Evolutionary conservation across 2,113 vertebrate species (phyloP), one percentile per base, ranked within the genome.

Genomic region (Oryzias melastigma): DNA sequence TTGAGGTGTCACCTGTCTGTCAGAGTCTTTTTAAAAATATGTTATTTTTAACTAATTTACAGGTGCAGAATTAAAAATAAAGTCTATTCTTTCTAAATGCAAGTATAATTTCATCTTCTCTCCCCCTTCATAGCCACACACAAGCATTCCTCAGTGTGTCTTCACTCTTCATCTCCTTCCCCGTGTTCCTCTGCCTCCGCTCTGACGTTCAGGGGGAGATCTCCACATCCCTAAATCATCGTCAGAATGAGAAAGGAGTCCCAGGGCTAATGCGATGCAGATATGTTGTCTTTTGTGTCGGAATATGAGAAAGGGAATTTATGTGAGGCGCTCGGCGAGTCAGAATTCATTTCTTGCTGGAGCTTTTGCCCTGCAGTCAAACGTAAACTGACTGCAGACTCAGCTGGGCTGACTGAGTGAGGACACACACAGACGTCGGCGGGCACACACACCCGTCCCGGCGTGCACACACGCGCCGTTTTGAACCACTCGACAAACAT

Each of bases 311-410:
- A 91, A 88, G 80, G 80, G 80, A 87, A 90, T 89, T 90, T 87
- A 83, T 88, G 78, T 85, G 86, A 86, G 73, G 83, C 74, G 76
- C 87, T 90, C 84, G 62, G 59, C 84, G 63, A 84, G 83, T 89
- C 88, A 86, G 85, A 91, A 88, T 90, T 92, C 84, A 86, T 83
- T 90, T 89, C 86, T 88, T 89, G 85, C 86, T 82, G 65, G 51
- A 85, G 79, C 78, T 87, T 94, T 90, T 89, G 85, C 88, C 91
- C 92, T 71, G 87, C 74, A 92, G 89, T 86, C 88, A 88, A 88
- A 89, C 84, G 78, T 75, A 81, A 85, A 87, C 83, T 86, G 87
- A 90, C 87, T 88, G 87, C 87, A 90, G 88, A 88, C 88, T 90
- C 87, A 90, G 88, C 87, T 90, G 88, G 22, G 88, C 87, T 88